Evolutionary conservation across 2,113 vertebrate genomes (phyloP), one percentile per base, ranked within the genome.

Genomic region (Cynocephalus volans): DNA sequence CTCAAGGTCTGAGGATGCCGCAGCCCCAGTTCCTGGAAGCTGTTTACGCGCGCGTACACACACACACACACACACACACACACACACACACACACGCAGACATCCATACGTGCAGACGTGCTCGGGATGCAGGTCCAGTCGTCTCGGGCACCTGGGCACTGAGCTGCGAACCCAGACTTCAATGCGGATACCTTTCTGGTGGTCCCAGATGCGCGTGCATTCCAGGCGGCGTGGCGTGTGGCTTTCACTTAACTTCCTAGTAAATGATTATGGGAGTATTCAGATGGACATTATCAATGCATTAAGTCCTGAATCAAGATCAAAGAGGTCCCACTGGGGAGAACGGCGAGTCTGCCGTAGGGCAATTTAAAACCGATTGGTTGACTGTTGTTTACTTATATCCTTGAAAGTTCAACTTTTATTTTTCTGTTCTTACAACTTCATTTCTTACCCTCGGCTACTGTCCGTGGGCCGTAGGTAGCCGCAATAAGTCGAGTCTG

Each of bases 391-490:
- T 83, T 83, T 33, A 13, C 83, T 93, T 70, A 80, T 6, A 21
- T 60, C 88, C 10, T 95, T 80, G 33, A 72, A 97, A 98, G 97
- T 98, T 98, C 76, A 67, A 84, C 90, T 95, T 94, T 79, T 81
- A 84, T 97, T 95, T 97, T 88, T 82, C 90, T 92, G 83, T 94
- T 94, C 96, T 52, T 54, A 56, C 90, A 97, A 98, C 96, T 93
- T 96, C 0, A 60, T 90, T 62, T 96, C 69, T 72, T 62, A 62
- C 75, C 77, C 60, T 88, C 81, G 36, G 36, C 93, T 88, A n/a
- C 89, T 92, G 91, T 87, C n/a, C 24, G 45, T 8, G 60, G 65
- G 82, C 83, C 52, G 12, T 7, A 56, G 79, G 48, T 52, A 12
- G 69, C 48, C 28, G n/a, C 87, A 5, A 9, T 33, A 64, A 82